Evolutionary conservation across 2,797 vertebrate species (phyloP).

Genomic region (Leptoclinus maculatus): DNA sequence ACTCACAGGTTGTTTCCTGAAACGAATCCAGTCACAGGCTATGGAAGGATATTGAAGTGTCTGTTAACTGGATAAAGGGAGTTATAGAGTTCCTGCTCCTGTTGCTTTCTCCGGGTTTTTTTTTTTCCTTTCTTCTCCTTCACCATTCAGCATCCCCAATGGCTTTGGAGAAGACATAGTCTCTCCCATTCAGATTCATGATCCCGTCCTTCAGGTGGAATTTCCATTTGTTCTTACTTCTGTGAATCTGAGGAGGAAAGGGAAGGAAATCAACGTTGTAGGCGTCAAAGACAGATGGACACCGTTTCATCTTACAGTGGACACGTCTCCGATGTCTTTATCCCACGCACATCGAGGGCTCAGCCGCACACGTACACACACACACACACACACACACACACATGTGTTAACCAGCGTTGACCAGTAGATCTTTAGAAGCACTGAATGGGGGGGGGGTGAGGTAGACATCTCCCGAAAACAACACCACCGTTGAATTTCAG

Average conservation of each 20-base stretch:
- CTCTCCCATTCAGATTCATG: conserved; percentile 99
- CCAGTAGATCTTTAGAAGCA: not conserved
- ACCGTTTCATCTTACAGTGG: conserved; percentile 35
- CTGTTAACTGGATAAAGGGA: conserved; percentile 76
- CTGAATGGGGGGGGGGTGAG: not conserved
- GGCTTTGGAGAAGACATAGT: conserved; percentile 99
- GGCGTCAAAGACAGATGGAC: conserved; percentile 56
- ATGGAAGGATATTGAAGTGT: conserved; percentile 75
- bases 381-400: not conserved
- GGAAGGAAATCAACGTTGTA: conserved; percentile 56
- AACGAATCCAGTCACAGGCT: conserved; percentile 78
- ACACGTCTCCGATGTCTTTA: conserved; percentile 37
- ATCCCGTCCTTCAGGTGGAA: conserved; percentile 99
- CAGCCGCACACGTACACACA: not conserved
- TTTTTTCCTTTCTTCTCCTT: conserved; percentile 72
- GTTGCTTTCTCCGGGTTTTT: conserved; percentile 30
- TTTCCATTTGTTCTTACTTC: conserved; percentile 99
- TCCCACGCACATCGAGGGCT: conserved; percentile 1
- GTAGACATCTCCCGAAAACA: not conserved
- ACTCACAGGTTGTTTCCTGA: conserved; percentile 70
- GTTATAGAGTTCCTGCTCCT: conserved; percentile 64
- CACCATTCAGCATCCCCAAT: conserved; percentile 99
- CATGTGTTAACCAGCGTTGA: not conserved
- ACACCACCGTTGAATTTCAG: not conserved
- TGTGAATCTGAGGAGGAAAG: conserved; percentile 90